Conservation (phyloP, 2,888 invertebrate species). For the Eupeodes luniger region DNA sequence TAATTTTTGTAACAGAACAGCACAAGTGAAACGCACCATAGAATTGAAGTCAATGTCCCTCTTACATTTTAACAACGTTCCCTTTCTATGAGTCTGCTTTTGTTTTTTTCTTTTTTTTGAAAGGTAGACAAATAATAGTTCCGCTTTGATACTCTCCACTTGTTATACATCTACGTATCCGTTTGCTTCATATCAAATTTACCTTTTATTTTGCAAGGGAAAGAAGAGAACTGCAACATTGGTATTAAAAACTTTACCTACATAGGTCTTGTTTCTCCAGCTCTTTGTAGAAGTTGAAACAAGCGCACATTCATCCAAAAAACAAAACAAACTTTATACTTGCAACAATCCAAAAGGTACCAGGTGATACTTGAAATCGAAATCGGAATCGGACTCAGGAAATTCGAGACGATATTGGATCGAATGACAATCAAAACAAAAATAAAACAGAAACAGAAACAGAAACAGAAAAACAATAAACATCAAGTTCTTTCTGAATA, state of each 20-base stretch:
- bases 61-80: background rate
- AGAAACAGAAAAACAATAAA: background rate
- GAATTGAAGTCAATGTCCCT: background rate
- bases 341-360: constrained; percentile 19
- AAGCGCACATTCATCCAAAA: background rate
- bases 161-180: constrained; percentile 20
- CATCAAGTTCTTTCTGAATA: constrained; percentile 29
- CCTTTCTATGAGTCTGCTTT: constrained; percentile 16
- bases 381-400: constrained; percentile 36
- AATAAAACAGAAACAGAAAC: background rate
- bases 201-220: background rate
- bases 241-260: background rate
- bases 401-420: constrained; percentile 44
- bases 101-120: constrained; percentile 1
- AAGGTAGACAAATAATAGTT: constrained; percentile 9
- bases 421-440: constrained; percentile 28
- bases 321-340: constrained; percentile 3
- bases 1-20: no score
- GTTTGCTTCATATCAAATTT: constrained; percentile 54
- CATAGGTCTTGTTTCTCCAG: background rate
- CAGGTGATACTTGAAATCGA: constrained; percentile 22
- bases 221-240: background rate
- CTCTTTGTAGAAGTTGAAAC: constrained; percentile 24
- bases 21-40: no score
- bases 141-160: constrained; percentile 67